phyloP scores from a whole-genome alignment of 2,888 invertebrate species.

The Antheraea yamamai region DNA sequence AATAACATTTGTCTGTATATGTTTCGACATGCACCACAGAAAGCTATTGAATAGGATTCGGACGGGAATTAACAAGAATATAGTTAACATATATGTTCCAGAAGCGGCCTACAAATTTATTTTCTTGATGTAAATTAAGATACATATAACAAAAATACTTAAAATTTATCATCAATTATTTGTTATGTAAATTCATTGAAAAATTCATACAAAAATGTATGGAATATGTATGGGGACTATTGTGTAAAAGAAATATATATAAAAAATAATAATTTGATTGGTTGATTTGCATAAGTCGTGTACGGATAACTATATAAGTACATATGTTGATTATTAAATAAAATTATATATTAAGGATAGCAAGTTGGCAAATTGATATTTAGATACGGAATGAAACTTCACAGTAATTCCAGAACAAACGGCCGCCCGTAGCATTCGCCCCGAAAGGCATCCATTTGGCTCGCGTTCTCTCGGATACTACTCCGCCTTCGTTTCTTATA shows the following conservation, averaged over 20 bases:
- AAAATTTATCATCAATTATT: no score
- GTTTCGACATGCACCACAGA: not conserved
- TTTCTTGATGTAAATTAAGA: no score
- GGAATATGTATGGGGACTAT: no score
- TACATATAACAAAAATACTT: no score
- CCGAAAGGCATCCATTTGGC: conserved; percentile 75
- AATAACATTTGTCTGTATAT: not conserved
- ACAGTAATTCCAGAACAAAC: conserved; percentile 67
- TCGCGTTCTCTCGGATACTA: conserved; percentile 62
- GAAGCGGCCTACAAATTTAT: not conserved
- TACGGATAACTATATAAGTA: not conserved
- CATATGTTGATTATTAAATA: not conserved
- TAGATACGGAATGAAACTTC: conserved; percentile 49
- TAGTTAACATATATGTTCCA: not conserved
- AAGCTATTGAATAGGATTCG: not conserved
- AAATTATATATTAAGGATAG: conserved; percentile 6
- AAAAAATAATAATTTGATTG: not conserved
- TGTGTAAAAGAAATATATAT: no score
- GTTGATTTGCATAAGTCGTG: not conserved
- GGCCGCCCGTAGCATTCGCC: conserved; percentile 67
- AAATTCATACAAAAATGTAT: no score
- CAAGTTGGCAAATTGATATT: conserved; percentile 28
- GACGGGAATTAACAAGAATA: not conserved
- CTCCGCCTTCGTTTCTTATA: conserved; percentile 72
- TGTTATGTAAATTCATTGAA: no score